phyloP scores from a whole-genome alignment of 1,140 invertebrate species.

The Brachionus rubens region DNA sequence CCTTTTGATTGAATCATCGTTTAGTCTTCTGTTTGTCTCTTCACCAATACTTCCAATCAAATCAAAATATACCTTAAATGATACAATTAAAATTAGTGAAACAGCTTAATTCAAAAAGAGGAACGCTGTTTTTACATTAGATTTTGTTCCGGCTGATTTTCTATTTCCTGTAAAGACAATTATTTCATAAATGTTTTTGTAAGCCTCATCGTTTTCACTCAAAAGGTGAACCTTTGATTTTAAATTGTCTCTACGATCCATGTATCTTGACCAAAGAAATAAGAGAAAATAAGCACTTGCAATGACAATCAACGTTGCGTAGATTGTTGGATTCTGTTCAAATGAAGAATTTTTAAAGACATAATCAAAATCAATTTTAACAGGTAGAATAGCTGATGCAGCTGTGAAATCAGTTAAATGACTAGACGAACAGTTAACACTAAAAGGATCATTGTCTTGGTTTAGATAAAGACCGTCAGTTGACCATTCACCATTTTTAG shows the following conservation, averaged over 20 bases:
- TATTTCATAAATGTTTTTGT: conserved; percentile 65
- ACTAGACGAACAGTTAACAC: conserved; percentile 53
- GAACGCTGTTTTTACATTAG: conserved; percentile 61
- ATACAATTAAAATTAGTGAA: no score
- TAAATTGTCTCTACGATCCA: conserved; percentile 62
- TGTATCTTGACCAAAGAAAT: conserved; percentile 59
- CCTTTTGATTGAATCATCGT: conserved; percentile 49
- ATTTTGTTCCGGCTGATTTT: conserved; percentile 61
- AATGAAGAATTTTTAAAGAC: conserved; percentile 61
- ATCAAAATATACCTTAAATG: not conserved
- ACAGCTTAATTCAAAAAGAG: no score
- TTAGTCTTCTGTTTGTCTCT: not conserved
- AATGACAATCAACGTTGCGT: conserved; percentile 61
- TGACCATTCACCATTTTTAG: conserved; percentile 49
- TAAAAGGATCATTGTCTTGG: conserved; percentile 49
- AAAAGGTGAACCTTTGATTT: conserved; percentile 50
- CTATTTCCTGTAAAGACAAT: conserved; percentile 63
- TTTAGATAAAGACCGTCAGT: conserved; percentile 51
- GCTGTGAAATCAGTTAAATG: conserved; percentile 60
- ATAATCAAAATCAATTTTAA: conserved; percentile 60
- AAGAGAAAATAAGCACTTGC: conserved; percentile 59
- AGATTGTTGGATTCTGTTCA: conserved; percentile 64
- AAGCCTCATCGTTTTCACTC: conserved; percentile 61
- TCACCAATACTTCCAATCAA: not conserved
- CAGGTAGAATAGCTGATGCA: conserved; percentile 58